Evolutionary conservation across 2,888 invertebrate species (phyloP), one percentile per base, ranked within the genome.

Genomic region (Scotopteryx bipunctaria): DNA sequence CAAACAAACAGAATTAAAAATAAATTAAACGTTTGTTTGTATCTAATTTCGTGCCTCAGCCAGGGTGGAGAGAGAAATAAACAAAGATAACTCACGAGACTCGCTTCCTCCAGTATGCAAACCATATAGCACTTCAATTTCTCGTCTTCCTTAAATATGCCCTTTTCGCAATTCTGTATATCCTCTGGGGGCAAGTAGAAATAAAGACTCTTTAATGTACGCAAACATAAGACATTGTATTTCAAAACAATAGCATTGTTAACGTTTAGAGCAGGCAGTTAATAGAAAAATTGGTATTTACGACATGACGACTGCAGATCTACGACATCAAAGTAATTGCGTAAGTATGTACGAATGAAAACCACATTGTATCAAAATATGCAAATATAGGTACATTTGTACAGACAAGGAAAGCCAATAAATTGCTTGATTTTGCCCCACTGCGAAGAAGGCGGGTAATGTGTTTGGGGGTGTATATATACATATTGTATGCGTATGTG

Each of bases 81-180:
- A 83, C 76, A 83, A 80, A 73, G 70, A 74, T 71, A 71, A 86
- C 91, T 90, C 76, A 91, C 90, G 64, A 91, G 83, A 64, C 83
- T 88, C 67, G 87, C 86, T 78, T 89, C 91, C 67, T 90, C 91
- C 77, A 91, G 57, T 59, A 91, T 74, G 76, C 91, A 91, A 82
- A 83, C 89, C 91, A 91, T 91, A 79, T 91, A 91, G 83, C 91
- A 89, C 82, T 90, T 89, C 81, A 91, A 83, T 83, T 89, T 89
- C 66, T 72, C 64, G 73, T 91, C 89, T 73, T 91, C 90, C 79
- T 91, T 88, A 85, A 91, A 91, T 84, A 90, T 88, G 80, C 91
- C 91, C 71, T 84, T 85, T 85, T 90, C 90, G 76, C 91, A 91
- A 84, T 91, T 90, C 77, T 74, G 67, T 78, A 91, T 89, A 78